Percentiles rank a stretch among this genome's conserved stretches.
These are phyloP conservation scores for Dendrocincla fuliginosa DNA, from an alignment of 2,797 vertebrate species.

Conservation along the genomic window DNA sequence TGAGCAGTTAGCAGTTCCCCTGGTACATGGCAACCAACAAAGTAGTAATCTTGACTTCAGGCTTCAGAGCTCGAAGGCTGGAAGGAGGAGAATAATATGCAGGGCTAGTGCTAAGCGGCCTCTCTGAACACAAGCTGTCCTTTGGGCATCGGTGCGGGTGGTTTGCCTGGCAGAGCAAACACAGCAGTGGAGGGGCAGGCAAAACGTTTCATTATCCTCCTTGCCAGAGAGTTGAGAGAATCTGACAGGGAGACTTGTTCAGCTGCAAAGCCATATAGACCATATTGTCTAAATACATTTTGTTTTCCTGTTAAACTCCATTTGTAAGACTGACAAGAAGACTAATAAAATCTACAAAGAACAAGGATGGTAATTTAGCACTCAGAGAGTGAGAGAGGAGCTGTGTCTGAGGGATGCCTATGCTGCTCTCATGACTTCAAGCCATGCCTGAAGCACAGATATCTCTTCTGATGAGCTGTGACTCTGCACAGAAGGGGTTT, in stretches of 20 bases:
- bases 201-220: background rate
- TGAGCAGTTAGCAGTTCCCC: background rate
- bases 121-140: background rate
- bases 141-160: background rate
- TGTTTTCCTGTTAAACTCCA: slow-evolving; percentile 33
- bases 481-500: accelerated
- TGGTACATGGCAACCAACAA: background rate
- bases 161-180: background rate
- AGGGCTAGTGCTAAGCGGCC: background rate
- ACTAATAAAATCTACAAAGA: slow-evolving; percentile 52
- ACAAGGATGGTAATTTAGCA: slow-evolving; percentile 37
- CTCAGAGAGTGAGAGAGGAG: background rate
- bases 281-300: slow-evolving; percentile 35
- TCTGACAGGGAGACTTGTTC: slow-evolving; percentile 16
- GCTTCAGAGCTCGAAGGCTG: background rate
- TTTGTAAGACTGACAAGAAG: slow-evolving; percentile 52
- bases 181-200: background rate
- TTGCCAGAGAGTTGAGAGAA: background rate
- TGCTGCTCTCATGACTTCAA: background rate
- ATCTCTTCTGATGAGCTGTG: slow-evolving; percentile 9
- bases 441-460: background rate
- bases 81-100: background rate
- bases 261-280: slow-evolving; percentile 17
- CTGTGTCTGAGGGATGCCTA: background rate
- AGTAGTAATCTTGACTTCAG: background rate